Conservation (phyloP, 1,140 invertebrate species). For the Pseudomyrmex cubaensis region DNA sequence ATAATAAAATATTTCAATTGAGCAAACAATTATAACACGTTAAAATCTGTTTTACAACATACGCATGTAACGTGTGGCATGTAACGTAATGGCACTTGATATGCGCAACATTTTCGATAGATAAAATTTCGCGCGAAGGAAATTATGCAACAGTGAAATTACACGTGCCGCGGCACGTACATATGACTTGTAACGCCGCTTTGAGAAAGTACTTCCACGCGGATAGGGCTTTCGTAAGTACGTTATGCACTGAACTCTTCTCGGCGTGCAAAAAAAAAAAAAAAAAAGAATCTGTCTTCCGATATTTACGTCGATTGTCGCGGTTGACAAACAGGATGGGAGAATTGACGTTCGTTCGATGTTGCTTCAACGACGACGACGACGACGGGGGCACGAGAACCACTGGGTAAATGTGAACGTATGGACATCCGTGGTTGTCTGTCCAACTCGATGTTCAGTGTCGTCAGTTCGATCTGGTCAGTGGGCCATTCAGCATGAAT, state of each 20-base stretch:
- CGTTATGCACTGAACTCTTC: not conserved
- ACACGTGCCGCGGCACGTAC: not conserved
- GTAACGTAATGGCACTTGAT: not conserved
- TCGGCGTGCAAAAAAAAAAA: too few species aligned
- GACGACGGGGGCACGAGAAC: conserved; percentile 61
- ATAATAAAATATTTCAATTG: too few species aligned
- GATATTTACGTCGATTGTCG: conserved; percentile 1
- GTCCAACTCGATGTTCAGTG: conserved; percentile 79
- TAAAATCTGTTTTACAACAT: too few species aligned
- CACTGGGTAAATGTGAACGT: conserved; percentile 78
- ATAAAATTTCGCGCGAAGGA: not conserved
- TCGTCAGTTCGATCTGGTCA: conserved; percentile 84
- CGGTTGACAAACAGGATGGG: conserved; percentile 21
- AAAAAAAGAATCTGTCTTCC: too few species aligned
- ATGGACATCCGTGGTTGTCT: conserved; percentile 79
- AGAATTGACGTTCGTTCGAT: conserved; percentile 51
- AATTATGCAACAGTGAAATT: conserved; percentile 1
- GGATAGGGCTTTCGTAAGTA: conserved; percentile 1
- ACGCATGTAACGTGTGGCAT: not conserved
- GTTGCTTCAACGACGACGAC: conserved; percentile 19
- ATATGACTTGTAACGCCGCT: not conserved
- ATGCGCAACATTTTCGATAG: not conserved
- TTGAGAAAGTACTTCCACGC: conserved; percentile 18
- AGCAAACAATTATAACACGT: too few species aligned
- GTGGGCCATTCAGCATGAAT: conserved; percentile 83